These are phyloP conservation scores for Drosophila novamexicana DNA, from an alignment of 1,140 invertebrate species.

Conservation along the genomic window DNA sequence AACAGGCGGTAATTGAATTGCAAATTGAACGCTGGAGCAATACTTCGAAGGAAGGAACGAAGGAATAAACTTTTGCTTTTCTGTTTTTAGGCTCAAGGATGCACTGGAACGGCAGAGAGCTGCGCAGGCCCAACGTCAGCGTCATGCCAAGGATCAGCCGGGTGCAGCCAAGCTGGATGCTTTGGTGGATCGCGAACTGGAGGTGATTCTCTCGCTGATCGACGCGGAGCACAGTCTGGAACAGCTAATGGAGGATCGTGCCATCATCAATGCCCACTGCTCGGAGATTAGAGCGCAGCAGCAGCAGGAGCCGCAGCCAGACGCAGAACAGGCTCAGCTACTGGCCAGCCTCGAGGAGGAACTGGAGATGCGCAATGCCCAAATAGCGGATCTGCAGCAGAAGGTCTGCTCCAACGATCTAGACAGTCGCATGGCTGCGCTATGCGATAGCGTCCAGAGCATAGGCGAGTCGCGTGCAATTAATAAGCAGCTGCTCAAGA, in stretches of 20 bases:
- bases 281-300: conserved; percentile 84
- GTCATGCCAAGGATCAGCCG: conserved; percentile 80
- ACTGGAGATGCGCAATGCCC: conserved; percentile 89
- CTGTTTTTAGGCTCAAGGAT: conserved; percentile 84
- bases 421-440: conserved; percentile 87
- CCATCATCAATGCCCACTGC: conserved; percentile 85
- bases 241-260: conserved; percentile 90
- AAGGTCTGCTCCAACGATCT: conserved; percentile 92
- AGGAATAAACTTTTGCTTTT: neutral
- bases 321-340: conserved; percentile 55
- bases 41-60: too few species aligned
- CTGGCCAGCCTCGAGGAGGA: conserved; percentile 88
- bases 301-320: conserved; percentile 32
- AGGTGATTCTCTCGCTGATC: conserved; percentile 89
- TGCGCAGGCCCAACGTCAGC: conserved; percentile 85
- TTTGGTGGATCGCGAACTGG: conserved; percentile 89
- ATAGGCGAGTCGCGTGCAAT: conserved; percentile 87
- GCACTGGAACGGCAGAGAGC: conserved; percentile 87
- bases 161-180: conserved; percentile 51
- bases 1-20: conserved; percentile 87
- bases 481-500: conserved; percentile 63
- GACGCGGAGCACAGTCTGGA: conserved; percentile 91
- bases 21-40: neutral
- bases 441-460: conserved; percentile 88
- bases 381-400: conserved; percentile 94